phyloP scores from a whole-genome alignment of 2,113 vertebrate genomes.

The Rattus norvegicus region GRCr8 NC_086036.1:51869501-51870000 shows the following conservation, averaged over 20 bases:
- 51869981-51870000: neutral
- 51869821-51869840: neutral
- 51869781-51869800: neutral
- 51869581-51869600: neutral
- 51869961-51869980: neutral
- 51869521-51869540: neutral
- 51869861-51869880: neutral
- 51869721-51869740: neutral
- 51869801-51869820: neutral
- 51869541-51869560: neutral
- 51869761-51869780: neutral
- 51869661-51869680: neutral
- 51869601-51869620: neutral
- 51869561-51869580: neutral
- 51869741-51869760: no score
- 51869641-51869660: neutral
- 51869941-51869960: neutral
- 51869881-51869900: neutral
- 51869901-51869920: neutral
- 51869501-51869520: neutral
- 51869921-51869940: neutral
- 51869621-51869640: neutral
- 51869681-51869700: neutral
- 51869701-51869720: neutral
- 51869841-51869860: neutral